These are phyloP conservation scores for Rutilus rutilus DNA, from an alignment of 2,113 vertebrate genomes.

Conservation along the genomic window DNA sequence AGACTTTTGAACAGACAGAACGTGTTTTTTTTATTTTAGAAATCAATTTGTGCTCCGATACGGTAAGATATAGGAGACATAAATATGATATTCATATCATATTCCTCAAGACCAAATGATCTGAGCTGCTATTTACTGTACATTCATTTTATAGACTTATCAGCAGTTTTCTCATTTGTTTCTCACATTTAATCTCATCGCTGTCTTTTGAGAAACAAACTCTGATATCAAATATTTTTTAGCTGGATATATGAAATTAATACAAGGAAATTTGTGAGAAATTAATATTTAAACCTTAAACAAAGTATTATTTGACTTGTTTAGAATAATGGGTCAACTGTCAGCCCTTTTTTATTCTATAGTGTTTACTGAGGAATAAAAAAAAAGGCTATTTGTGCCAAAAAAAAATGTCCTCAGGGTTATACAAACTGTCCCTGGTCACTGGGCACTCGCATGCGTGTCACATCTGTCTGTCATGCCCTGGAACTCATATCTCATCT, in stretches of 20 bases:
- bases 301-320: background rate
- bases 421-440: background rate
- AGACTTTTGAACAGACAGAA: background rate
- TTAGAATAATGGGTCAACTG: background rate
- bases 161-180: no score
- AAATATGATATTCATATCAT: no score
- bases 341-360: background rate
- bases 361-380: background rate
- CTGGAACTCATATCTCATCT: constrained; percentile 1
- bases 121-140: no score
- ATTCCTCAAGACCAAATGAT: no score
- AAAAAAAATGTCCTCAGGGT: background rate
- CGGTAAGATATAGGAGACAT: no score
- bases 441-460: background rate
- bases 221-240: no score
- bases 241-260: background rate
- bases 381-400: background rate
- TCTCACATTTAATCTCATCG: no score
- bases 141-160: no score
- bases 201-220: no score
- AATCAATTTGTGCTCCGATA: no score
- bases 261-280: background rate
- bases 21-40: no score
- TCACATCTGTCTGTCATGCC: constrained; percentile 25
- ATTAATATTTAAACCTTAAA: background rate